Evolutionary conservation across 1,140 invertebrate species (phyloP).

Genomic region (Leptopilina clavipes): DNA sequence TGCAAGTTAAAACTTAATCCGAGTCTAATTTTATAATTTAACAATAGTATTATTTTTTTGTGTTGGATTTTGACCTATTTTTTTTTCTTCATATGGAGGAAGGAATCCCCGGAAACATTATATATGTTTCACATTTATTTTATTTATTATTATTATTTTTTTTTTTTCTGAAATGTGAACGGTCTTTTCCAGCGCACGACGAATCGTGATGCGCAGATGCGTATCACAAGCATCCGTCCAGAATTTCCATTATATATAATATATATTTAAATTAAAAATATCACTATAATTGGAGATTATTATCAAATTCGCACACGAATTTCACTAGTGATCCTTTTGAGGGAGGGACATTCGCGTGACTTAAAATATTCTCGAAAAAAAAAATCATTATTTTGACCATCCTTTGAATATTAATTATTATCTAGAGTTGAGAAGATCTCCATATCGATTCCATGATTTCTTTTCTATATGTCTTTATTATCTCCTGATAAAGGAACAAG

Average conservation of each 20-base stretch:
- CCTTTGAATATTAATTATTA: no score
- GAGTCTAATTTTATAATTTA: not conserved
- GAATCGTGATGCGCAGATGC: not conserved
- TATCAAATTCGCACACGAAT: not conserved
- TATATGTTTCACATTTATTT: not conserved
- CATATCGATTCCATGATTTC: not conserved
- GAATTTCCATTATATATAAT: not conserved
- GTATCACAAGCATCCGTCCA: no score
- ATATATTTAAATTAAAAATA: slow-evolving; percentile 5
- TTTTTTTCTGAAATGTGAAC: not conserved
- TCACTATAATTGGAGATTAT: slow-evolving; percentile 25
- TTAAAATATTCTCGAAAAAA: not conserved
- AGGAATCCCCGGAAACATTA: not conserved
- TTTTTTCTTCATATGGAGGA: no score
- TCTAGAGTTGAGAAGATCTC: no score
- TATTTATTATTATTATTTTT: not conserved
- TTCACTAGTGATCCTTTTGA: not conserved
- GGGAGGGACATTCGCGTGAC: not conserved
- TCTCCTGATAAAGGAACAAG: not conserved
- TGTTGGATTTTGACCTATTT: not conserved
- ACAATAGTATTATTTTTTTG: not conserved
- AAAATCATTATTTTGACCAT: not conserved
- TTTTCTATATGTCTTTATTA: not conserved
- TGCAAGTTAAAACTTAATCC: not conserved
- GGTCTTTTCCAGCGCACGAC: slow-evolving; percentile 30